Evolutionary conservation across 37 sponge, comb jelly and placozoan genomes (phyloP).

Genomic region (Petrosia ficiformis): DNA sequence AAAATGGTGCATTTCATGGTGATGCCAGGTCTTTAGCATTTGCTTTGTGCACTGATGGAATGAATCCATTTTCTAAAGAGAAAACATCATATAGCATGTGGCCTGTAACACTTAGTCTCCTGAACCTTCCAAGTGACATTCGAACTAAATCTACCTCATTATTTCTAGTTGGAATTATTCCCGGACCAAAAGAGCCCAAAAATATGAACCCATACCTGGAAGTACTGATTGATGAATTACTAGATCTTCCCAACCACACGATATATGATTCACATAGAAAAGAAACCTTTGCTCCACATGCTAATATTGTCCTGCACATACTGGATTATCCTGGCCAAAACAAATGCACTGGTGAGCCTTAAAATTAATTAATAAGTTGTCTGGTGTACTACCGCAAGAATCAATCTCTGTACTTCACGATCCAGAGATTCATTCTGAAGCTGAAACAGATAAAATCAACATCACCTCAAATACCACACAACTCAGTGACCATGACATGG

Average conservation of each 20-base stretch:
- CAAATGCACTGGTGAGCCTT: not conserved
- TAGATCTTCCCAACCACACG: not conserved
- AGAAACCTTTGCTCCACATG: conserved; percentile 4
- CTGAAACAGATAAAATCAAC: too few relatives aligned
- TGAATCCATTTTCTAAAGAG: conserved; percentile 25
- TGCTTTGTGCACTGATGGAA: conserved; percentile 31
- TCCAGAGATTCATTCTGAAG: too few relatives aligned
- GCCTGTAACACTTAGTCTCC: conserved; percentile 14
- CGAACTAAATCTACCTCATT: conserved; percentile 1
- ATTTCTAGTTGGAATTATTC: conserved; percentile 23
- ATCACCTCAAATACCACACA: too few relatives aligned
- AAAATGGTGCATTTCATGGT: conserved; percentile 2
- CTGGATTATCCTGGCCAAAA: conserved; percentile 23
- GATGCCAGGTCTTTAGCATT: not conserved
- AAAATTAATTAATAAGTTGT: not conserved
- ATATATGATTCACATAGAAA: conserved; percentile 14
- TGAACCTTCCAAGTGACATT: conserved; percentile 19
- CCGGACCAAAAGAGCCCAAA: too few relatives aligned
- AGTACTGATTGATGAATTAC: conserved; percentile 27
- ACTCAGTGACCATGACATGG: too few relatives aligned
- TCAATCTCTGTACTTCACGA: too few relatives aligned
- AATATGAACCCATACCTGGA: conserved; percentile 24
- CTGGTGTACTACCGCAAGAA: too few relatives aligned
- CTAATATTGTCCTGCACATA: conserved; percentile 14
- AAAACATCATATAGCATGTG: conserved; percentile 23